Evolutionary conservation across 2,888 invertebrate species (phyloP).

Genomic region (Brachypalpus laphriformis): DNA sequence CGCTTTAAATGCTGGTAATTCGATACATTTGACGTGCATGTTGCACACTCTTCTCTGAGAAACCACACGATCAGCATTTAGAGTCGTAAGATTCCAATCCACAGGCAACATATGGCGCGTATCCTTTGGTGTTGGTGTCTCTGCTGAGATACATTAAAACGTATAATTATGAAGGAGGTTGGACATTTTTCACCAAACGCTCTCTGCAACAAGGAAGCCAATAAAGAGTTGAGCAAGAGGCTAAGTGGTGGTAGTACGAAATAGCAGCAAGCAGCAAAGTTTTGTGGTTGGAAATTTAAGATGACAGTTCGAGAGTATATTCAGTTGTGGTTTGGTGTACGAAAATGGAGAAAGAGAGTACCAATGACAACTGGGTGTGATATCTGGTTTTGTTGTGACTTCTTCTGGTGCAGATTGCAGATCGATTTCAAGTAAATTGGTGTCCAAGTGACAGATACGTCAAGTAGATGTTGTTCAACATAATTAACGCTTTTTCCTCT

Average conservation of each 20-base stretch:
- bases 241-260: constrained; percentile 33
- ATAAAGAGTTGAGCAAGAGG: constrained; percentile 48
- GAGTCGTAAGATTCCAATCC: neutral
- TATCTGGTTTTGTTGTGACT: constrained; percentile 10
- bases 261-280: neutral
- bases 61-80: constrained; percentile 16
- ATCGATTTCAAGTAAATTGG: constrained; percentile 33
- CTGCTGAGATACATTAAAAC: constrained; percentile 25
- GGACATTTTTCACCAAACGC: neutral
- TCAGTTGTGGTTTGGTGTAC: constrained; percentile 31
- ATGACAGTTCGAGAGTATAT: constrained; percentile 45
- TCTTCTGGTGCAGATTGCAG: constrained; percentile 24
- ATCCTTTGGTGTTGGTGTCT: constrained; percentile 59
- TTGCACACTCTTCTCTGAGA: constrained; percentile 58
- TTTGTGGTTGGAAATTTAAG: constrained; percentile 66
- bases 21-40: constrained; percentile 66
- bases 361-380: neutral
- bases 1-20: constrained; percentile 68
- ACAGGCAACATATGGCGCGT: constrained; percentile 58
- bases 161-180: constrained; percentile 54
- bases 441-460: neutral
- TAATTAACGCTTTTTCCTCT: neutral
- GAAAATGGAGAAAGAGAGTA: constrained; percentile 12
- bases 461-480: neutral
- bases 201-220: constrained; percentile 52